phyloP scores from a whole-genome alignment of 2,797 vertebrate species.

The Pseudomugil tenellus region DNA sequence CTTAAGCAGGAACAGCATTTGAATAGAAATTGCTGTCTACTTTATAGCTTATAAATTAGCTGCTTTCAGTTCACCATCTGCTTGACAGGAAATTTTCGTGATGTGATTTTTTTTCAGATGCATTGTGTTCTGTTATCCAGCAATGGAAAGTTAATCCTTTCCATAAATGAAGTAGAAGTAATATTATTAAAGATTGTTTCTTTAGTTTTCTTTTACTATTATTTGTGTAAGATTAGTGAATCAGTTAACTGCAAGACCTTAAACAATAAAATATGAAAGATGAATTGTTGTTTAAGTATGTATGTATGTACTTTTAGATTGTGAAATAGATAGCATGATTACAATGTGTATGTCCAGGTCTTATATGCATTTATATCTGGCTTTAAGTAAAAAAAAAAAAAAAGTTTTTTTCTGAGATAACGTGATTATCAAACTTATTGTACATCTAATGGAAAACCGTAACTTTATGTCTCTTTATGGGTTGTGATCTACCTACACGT shows the following conservation, averaged over 20 bases:
- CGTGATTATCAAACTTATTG: neutral
- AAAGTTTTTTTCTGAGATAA: neutral
- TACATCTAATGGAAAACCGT: neutral
- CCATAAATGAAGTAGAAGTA: neutral
- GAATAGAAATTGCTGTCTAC: slow-evolving; percentile 32
- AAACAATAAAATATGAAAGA: no score
- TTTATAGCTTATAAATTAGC: slow-evolving; percentile 29
- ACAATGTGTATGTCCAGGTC: no score
- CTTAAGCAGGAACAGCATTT: slow-evolving; percentile 28
- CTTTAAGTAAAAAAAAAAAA: neutral
- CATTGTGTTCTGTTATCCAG: neutral
- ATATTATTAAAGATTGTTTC: neutral
- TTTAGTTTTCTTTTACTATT: neutral
- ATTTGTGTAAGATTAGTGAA: no score
- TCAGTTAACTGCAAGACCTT: no score
- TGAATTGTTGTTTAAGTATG: no score
- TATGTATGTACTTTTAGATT: no score
- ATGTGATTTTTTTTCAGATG: neutral
- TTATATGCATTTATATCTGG: no score
- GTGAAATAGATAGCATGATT: no score
- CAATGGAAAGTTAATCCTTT: slow-evolving; percentile 1
- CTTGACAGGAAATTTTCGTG: slow-evolving; percentile 12
- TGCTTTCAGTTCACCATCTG: slow-evolving; percentile 46
- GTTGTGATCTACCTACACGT: neutral
- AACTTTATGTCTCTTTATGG: neutral